Conservation (phyloP, 2,888 invertebrate species). For the Uloborus plumipes region DNA sequence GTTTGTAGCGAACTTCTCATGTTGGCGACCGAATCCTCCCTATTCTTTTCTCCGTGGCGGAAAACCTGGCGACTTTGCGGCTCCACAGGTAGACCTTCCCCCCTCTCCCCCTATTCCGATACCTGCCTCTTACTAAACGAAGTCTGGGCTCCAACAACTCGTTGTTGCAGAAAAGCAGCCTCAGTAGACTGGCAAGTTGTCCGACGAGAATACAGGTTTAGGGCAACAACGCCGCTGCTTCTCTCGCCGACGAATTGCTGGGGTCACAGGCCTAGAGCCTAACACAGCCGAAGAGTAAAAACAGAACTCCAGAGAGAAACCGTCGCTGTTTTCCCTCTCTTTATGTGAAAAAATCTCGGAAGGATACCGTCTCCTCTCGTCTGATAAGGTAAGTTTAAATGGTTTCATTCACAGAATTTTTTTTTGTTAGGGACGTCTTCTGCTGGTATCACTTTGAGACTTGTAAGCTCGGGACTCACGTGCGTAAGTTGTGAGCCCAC, state of each 20-base stretch:
- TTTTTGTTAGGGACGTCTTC: neutral
- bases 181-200: slow-evolving; percentile 22
- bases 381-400: slow-evolving; percentile 25
- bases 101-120: no score
- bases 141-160: slow-evolving; percentile 35
- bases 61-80: slow-evolving; percentile 29
- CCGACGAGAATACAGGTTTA: slow-evolving; percentile 34
- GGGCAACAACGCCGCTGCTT: slow-evolving; percentile 1
- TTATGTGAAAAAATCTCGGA: slow-evolving; percentile 32
- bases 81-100: slow-evolving; percentile 1
- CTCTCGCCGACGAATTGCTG: slow-evolving; percentile 7
- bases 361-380: slow-evolving; percentile 32
- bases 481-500: slow-evolving; percentile 10
- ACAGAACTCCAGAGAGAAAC: slow-evolving; percentile 20
- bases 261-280: slow-evolving; percentile 60
- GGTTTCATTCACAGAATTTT: neutral
- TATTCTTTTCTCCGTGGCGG: slow-evolving; percentile 20
- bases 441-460: neutral
- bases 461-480: neutral
- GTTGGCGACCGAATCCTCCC: slow-evolving; percentile 34
- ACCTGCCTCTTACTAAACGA: neutral
- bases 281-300: neutral
- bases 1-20: neutral
- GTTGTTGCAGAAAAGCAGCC: slow-evolving; percentile 37
- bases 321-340: neutral